Base-by-base conservation (phyloP, 2,113 vertebrate species). In the Sylvilagus bachmani region DNA sequence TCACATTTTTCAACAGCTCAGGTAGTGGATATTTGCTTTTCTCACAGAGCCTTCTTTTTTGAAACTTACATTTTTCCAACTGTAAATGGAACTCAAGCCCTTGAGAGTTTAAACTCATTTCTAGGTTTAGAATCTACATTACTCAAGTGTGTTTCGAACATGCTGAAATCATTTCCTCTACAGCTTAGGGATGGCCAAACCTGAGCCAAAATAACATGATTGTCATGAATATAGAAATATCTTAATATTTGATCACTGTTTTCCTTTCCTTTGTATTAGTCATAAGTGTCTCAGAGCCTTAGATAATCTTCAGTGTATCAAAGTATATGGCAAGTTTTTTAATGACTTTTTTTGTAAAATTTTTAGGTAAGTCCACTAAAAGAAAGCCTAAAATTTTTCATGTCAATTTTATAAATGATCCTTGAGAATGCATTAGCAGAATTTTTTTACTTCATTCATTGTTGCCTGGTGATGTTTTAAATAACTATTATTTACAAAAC, bases 41-140 rank as follows among this genome's bases (percentile, higher is more conserved):
- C 71, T 83, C 79, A 70, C 29, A 36, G 53, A 90, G n/a, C 2
- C 27, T 88, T 77, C 66, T 64, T 83, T 25, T 36, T 64, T 77
- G 12, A 80, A 94, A 95, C 22, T 27, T 55, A 84, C 13, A 79
- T 77, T 89, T 97, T 97, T 92, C 87, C 84, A 82, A 66, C 66
- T 94, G 75, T 91, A 96, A 96, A 97, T 94, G 79, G 73, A 95
- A 75, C 66, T 96, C 75, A 87, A 31, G 36, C 77, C 14, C 67
- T 58, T 74, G 86, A 49, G 95, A 95, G 12, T 67, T 77, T 36
- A 93, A 95, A 75, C 87, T 97, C 93, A 96, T 95, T 95, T 95
- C 86, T 90, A 81, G 61, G 27, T 87, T 85, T 93, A 49, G 85
- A 96, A 96, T 94, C 91, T 91, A 71, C 84, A 61, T 97, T 81